Percentiles rank a stretch among this genome's conserved stretches.
Evolutionary conservation across 37 sponge, comb jelly and placozoan genomes (phyloP).

Genomic region (Spongilla lacustris): DNA sequence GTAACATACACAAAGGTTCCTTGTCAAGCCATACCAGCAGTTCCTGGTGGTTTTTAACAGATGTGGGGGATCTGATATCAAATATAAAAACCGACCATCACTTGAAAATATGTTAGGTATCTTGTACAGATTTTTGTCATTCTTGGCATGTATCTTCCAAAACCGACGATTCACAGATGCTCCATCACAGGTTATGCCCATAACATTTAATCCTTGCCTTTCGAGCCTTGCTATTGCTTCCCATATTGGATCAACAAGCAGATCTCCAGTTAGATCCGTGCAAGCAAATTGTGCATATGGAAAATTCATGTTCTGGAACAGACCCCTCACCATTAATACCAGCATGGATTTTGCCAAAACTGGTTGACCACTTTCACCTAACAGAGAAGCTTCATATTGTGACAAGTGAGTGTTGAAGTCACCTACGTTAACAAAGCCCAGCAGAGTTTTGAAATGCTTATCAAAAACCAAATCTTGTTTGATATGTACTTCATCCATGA

Average conservation of each 20-base stretch:
- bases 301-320: conserved; percentile 26
- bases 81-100: conserved; percentile 41
- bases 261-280: conserved; percentile 10
- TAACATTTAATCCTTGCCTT: conserved; percentile 2
- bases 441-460: conserved; percentile 28
- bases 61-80: conserved; percentile 58
- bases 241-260: conserved; percentile 40
- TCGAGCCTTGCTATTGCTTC: conserved; percentile 32
- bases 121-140: conserved; percentile 17
- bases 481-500: conserved; percentile 55
- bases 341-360: conserved; percentile 32
- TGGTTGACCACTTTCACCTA: not conserved
- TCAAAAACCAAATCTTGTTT: conserved; percentile 49
- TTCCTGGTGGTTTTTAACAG: conserved; percentile 53
- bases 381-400: conserved; percentile 9
- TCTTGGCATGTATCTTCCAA: conserved; percentile 12
- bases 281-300: conserved; percentile 58
- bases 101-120: conserved; percentile 22
- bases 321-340: conserved; percentile 39
- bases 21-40: conserved; percentile 9
- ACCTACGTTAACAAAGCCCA: conserved; percentile 53
- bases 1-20: conserved; percentile 34
- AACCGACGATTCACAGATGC: conserved; percentile 35
- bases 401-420: conserved; percentile 7
- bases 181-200: conserved; percentile 27